Evolutionary conservation across 2,113 vertebrate genomes (phyloP).

Genomic region (Cinclus cinclus): DNA sequence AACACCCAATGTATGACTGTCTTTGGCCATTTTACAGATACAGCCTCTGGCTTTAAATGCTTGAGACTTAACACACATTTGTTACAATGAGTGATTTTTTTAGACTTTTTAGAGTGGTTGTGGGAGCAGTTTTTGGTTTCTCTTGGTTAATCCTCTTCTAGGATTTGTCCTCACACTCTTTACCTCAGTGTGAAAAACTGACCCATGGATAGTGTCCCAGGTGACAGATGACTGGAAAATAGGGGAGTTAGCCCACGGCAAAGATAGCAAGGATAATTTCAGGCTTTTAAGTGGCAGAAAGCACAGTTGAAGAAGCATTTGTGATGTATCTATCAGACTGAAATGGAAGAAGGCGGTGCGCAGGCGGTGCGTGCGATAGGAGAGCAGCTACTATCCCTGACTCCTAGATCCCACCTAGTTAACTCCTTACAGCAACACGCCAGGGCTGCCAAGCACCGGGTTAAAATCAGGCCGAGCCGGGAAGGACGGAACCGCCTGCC

Average conservation of each 20-base stretch:
- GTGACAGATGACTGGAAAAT: background rate
- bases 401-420: slow-evolving; percentile 44
- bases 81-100: background rate
- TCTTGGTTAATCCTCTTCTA: background rate
- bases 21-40: background rate
- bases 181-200: background rate
- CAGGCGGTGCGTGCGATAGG: background rate
- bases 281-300: background rate
- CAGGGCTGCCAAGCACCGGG: background rate
- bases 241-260: background rate
- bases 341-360: slow-evolving; percentile 31
- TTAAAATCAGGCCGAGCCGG: background rate
- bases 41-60: slow-evolving; percentile 1
- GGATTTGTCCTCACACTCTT: background rate
- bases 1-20: background rate
- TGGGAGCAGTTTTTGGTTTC: background rate
- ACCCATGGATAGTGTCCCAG: background rate
- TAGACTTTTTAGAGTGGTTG: background rate
- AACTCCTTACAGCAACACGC: slow-evolving; percentile 21
- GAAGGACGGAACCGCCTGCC: background rate
- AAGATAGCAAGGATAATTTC: background rate
- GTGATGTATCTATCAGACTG: background rate
- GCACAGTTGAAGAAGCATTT: background rate
- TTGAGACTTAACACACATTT: background rate
- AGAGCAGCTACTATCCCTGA: slow-evolving; percentile 13